Percentiles rank a stretch among this genome's conserved stretches.
Evolutionary conservation across 2,888 invertebrate species (phyloP).

Genomic region (Piscicola geometra): DNA sequence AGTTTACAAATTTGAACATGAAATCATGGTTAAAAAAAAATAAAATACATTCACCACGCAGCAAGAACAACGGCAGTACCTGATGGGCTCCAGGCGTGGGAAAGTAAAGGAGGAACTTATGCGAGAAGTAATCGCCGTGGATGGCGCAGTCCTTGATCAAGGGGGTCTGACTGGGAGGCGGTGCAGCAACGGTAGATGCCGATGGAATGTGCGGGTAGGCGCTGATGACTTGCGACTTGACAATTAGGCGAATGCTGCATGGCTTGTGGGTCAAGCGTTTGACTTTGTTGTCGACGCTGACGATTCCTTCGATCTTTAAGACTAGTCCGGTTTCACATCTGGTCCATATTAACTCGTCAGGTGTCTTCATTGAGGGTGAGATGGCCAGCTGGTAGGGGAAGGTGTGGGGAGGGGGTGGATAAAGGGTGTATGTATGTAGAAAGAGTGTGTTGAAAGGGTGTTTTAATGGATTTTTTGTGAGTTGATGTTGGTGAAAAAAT

Average conservation of each 20-base stretch:
- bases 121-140: constrained; percentile 87
- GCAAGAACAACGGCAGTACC: constrained; percentile 10
- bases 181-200: background rate
- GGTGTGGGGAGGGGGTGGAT: background rate
- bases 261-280: background rate
- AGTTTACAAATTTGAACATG: too few species aligned
- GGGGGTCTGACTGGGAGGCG: background rate
- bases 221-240: constrained; percentile 6
- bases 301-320: constrained; percentile 86
- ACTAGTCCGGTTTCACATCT: constrained; percentile 77
- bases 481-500: too few species aligned
- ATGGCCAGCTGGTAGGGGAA: constrained; percentile 63
- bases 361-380: constrained; percentile 72
- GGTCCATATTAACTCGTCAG: constrained; percentile 77
- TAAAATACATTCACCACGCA: too few species aligned
- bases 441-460: too few species aligned
- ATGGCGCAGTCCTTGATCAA: constrained; percentile 45
- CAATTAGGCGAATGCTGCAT: background rate
- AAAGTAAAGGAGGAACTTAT: constrained; percentile 78
- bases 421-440: background rate
- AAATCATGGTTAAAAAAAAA: too few species aligned
- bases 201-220: background rate
- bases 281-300: constrained; percentile 59
- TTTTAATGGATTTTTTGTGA: background rate
- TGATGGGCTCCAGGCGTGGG: constrained; percentile 62